Evolutionary conservation across 2,888 invertebrate species (phyloP), one percentile per base, ranked within the genome.

Genomic region (Barypeithes pellucidus): DNA sequence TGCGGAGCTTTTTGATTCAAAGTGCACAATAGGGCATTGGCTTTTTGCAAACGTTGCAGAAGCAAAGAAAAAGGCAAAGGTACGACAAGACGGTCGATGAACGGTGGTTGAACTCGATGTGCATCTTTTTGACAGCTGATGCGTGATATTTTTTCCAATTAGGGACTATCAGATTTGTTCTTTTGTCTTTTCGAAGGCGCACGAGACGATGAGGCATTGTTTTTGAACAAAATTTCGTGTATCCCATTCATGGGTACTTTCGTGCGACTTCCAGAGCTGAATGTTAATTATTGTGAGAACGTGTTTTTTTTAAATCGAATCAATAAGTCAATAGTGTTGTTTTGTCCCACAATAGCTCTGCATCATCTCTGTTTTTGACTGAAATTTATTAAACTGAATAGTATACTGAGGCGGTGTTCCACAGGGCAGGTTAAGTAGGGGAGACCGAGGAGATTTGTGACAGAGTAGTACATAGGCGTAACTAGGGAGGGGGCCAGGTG

Each of bases 91-190:
- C 75, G 70, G 76, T 74, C 76, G 69, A 69, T 72, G 75, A 76
- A 76, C 75, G 69, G 73, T 36, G 67, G 61, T 73, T 76, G 76
- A 76, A 76, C 76, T 67, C 69, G 41, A 62, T 62, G 39, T 63
- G 67, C 67, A 72, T 71, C 76, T 74, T 72, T 76, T 74, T 72
- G 76, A 76, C 67, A 76, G 63, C 71, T 73, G 71, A 74, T 72
- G 69, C 73, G 76, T 76, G 76, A 76, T 71, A 72, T 72, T 74
- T 76, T 74, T 76, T 73, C 73, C 66, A 74, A 76, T 76, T 74
- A 74, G 47, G 62, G 66, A 66, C 63, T 62, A 67, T 67, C 29
- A 63, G 63, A 67, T 67, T 67, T 54, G 70, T 39, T 57, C 60
- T 70, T 67, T 54, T 57, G 29, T 57, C 18, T 14, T 22, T 29